A percentile compares a stretch with the other conserved stretches of the same genome.
phyloP scores from a whole-genome alignment of 2,113 vertebrate genomes.

The Saimiri boliviensis region DNA sequence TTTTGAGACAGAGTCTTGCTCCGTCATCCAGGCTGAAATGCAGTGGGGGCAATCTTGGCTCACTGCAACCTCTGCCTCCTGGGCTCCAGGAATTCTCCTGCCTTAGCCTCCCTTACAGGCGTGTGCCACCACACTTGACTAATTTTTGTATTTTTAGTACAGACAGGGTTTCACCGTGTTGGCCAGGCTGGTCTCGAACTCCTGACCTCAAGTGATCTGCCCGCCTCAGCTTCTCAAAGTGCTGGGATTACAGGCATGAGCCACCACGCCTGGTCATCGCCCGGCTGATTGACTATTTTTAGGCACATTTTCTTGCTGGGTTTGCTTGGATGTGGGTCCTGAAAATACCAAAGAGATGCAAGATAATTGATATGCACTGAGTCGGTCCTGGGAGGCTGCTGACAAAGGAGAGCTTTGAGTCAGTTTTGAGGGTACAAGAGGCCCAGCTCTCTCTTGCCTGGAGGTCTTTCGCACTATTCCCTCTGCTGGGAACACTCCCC shows the following conservation, averaged over 20 bases:
- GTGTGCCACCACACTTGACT: accelerated
- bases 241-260: no score
- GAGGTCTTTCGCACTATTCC: not conserved
- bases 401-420: not conserved
- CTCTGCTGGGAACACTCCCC: not conserved
- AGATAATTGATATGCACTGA: not conserved
- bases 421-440: not conserved
- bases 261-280: no score
- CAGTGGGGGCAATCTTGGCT: not conserved
- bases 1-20: no score
- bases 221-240: no score
- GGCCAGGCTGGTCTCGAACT: no score
- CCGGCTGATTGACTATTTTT: not conserved
- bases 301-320: not conserved
- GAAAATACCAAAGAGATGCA: not conserved
- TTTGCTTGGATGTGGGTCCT: not conserved
- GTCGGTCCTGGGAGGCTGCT: not conserved
- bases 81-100: not conserved
- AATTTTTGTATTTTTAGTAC: no score
- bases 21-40: not conserved
- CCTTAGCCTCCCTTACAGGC: not conserved
- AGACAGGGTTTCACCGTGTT: no score
- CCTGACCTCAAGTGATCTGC: no score
- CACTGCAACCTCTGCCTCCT: not conserved
- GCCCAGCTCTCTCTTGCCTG: not conserved